A percentile compares a stretch with the other conserved stretches of the same genome.
These are phyloP conservation scores for Megalopta genalis DNA, from an alignment of 1,140 invertebrate species.

Conservation along the genomic window DNA sequence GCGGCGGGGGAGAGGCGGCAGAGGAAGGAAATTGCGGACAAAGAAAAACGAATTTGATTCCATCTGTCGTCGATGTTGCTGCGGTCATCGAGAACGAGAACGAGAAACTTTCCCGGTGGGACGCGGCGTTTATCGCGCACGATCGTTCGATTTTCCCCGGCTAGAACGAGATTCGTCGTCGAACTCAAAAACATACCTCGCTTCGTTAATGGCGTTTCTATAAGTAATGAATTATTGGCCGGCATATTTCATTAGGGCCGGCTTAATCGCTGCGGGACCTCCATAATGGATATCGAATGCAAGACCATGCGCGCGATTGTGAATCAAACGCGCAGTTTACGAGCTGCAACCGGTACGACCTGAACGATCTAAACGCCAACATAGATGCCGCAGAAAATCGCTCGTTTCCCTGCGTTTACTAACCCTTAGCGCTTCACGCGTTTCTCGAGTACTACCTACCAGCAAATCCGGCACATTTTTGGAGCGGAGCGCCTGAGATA, in stretches of 20 bases:
- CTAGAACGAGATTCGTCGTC: not conserved
- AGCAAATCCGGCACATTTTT: no score
- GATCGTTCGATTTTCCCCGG: constrained; percentile 33
- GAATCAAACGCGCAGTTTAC: not conserved
- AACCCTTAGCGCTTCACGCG: no score
- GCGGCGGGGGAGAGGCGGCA: no score
- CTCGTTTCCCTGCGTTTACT: no score
- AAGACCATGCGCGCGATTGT: constrained; percentile 10
- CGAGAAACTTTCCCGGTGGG: not conserved
- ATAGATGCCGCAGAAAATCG: no score
- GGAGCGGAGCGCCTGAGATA: no score
- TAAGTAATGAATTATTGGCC: constrained; percentile 70
- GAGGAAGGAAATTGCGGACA: constrained; percentile 4
- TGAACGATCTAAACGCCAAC: no score
- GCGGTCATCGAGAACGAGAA: not conserved
- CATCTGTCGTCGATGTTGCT: constrained; percentile 27
- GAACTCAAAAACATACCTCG: constrained; percentile 30
- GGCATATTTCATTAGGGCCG: constrained; percentile 69
- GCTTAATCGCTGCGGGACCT: constrained; percentile 66
- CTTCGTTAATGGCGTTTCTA: constrained; percentile 68
- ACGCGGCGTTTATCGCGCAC: not conserved
- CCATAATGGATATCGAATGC: constrained; percentile 67
- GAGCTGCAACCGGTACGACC: not conserved
- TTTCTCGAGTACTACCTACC: no score
- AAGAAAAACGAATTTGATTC: constrained; percentile 35